phyloP scores from a whole-genome alignment of 1,140 invertebrate species.

The Leptinotarsa lineolata region DNA sequence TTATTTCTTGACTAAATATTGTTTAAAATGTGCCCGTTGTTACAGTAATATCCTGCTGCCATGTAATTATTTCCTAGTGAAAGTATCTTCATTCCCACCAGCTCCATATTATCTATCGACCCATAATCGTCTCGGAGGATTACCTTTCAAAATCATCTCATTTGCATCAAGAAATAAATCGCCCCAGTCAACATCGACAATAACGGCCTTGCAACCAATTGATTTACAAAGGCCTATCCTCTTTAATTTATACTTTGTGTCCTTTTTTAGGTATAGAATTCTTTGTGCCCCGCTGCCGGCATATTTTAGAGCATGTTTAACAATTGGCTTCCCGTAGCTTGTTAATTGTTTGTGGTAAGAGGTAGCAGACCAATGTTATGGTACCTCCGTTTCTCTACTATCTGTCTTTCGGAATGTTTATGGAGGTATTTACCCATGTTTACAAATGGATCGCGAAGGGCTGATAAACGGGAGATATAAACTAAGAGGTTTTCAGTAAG shows the following conservation, averaged over 20 bases:
- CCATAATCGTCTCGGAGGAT: not conserved
- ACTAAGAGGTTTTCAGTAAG: slow-evolving; percentile 24
- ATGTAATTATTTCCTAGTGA: not conserved
- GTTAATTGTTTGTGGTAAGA: slow-evolving; percentile 30
- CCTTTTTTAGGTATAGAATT: slow-evolving; percentile 4
- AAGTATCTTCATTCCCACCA: not conserved
- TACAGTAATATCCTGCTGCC: too few species aligned
- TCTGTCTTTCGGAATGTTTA: slow-evolving; percentile 11
- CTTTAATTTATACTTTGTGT: slow-evolving; percentile 27
- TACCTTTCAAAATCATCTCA: not conserved
- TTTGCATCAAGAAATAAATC: slow-evolving; percentile 20
- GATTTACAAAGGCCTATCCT: slow-evolving; percentile 28
- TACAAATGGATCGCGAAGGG: slow-evolving; percentile 33
- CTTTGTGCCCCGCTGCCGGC: slow-evolving; percentile 2
- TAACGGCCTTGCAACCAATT: slow-evolving; percentile 19
- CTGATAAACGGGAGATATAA: slow-evolving; percentile 40
- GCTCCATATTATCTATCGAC: not conserved
- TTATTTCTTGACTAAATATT: too few species aligned
- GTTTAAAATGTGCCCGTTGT: too few species aligned
- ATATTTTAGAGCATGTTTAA: slow-evolving; percentile 26
- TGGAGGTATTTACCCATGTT: slow-evolving; percentile 30
- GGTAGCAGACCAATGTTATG: slow-evolving; percentile 14
- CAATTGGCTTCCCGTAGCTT: slow-evolving; percentile 20
- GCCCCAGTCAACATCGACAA: not conserved
- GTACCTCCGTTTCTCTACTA: slow-evolving; percentile 14